Base-by-base conservation (phyloP, 1,140 invertebrate genomes). In the Mycetomoellerius zeteki region DNA sequence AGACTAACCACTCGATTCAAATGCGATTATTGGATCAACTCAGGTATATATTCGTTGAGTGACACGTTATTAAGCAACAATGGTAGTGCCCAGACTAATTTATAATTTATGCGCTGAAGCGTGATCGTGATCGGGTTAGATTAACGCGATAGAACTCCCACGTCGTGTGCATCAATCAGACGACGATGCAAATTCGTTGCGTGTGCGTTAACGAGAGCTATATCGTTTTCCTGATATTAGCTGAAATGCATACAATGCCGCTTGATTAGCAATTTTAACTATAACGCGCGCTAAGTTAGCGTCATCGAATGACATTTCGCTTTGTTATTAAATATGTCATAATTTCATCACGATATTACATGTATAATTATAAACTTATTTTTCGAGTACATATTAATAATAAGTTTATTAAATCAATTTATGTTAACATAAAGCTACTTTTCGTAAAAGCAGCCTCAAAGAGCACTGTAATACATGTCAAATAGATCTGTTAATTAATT, bases 1-100 rank as follows among this genome's bases (percentile, higher is more conserved):
- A 84, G 80, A 71, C 54, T 69, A 73, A 84, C 69, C 69, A 75
- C 69, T 84, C 80, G 80, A 75, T 84, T 84, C 69, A 84, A 84
- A 84, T 60, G 80, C 80, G 80, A 84, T 84, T 84, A 84, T 75
- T 60, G 80, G 37, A 84, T 73, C 80, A 54, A 33, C 80, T 73
- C 67, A 82, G 80, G 54, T 67, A 30, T 80, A 80, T 81, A 81
- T 60, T 84, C 80, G 80, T 75, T 84, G 80, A 84, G 69, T 75
- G 80, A 84, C 80, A 84, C 80, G 69, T 84, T 84, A 84, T 84
- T 84, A 84, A 84, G 80, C 80, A 84, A 84, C 80, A 84, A 84
- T 84, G 69, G 54, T 62, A 54, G 54, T 47, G 27, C 54, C 54
- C 54, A 72, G 80, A 84, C 80, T 84, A 84, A 84, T 84, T 84